Evolutionary conservation across 2,888 invertebrate genomes (phyloP).

Genomic region (Rhingia rostrata): DNA sequence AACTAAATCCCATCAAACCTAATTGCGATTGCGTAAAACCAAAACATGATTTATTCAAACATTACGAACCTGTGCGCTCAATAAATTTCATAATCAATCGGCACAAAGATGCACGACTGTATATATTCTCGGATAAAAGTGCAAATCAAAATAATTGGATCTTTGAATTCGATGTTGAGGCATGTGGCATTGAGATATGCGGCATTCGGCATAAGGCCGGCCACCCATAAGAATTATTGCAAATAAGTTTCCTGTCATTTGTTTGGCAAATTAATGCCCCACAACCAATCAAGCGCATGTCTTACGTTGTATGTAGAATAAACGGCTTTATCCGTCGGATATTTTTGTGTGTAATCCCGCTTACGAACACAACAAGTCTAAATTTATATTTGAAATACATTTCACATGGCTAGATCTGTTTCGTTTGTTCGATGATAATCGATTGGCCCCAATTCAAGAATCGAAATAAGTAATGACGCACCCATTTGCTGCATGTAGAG

Average conservation of each 20-base stretch:
- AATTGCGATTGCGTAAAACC: conserved; percentile 56
- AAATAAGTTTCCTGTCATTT: conserved; percentile 57
- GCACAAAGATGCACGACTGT: neutral
- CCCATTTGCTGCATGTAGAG: conserved; percentile 41
- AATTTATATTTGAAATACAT: conserved; percentile 33
- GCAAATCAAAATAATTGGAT: conserved; percentile 60
- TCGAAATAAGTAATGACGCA: conserved; percentile 67
- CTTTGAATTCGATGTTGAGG: conserved; percentile 41
- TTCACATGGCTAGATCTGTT: conserved; percentile 32
- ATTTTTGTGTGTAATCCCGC: conserved; percentile 17
- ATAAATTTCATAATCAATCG: conserved; percentile 49
- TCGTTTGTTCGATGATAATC: conserved; percentile 51
- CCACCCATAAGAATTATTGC: conserved; percentile 29
- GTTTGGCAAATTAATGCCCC: conserved; percentile 49
- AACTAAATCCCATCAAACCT: neutral
- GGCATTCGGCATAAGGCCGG: neutral
- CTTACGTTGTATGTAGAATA: neutral
- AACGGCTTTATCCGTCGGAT: conserved; percentile 3
- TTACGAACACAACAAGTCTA: conserved; percentile 23
- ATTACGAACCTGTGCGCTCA: neutral
- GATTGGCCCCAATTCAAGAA: conserved; percentile 71
- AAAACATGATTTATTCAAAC: conserved; percentile 52
- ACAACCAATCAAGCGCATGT: conserved; percentile 31
- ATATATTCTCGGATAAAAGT: conserved; percentile 37
- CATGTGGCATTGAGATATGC: neutral